Evolutionary conservation across 2,888 invertebrate species (phyloP).

Genomic region (Bruchidius siliquastri): DNA sequence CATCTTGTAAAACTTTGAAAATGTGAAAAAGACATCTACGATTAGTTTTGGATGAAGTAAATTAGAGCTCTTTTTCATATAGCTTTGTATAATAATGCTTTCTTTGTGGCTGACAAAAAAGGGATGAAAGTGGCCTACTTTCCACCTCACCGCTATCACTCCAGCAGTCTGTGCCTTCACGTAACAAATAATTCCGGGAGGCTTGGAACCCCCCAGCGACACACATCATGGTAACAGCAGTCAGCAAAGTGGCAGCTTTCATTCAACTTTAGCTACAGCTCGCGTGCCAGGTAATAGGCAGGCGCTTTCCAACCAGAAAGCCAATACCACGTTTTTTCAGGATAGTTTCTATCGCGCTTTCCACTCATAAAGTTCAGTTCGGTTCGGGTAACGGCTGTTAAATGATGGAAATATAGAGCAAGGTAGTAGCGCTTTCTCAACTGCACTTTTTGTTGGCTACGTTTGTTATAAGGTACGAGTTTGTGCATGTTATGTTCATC

Average conservation of each 20-base stretch:
- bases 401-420: not conserved
- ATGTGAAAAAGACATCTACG: too few species aligned
- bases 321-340: slow-evolving; percentile 12
- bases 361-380: not conserved
- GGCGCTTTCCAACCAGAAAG: slow-evolving; percentile 34
- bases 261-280: slow-evolving; percentile 32
- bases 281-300: slow-evolving; percentile 39
- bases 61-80: too few species aligned
- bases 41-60: too few species aligned
- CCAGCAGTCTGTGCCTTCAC: not conserved
- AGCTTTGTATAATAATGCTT: too few species aligned
- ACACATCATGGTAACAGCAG: slow-evolving; percentile 7
- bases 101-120: too few species aligned
- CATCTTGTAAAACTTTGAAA: too few species aligned
- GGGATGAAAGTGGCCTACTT: too few species aligned
- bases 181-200: not conserved
- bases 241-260: slow-evolving; percentile 29
- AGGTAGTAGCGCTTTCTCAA: not conserved
- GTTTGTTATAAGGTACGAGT: too few species aligned
- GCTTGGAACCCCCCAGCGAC: not conserved
- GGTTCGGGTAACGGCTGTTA: not conserved
- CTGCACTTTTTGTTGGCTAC: not conserved
- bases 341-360: not conserved
- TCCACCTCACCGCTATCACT: too few species aligned
- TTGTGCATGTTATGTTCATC: too few species aligned